Evolutionary conservation across 2,797 vertebrate genomes (phyloP).

Genomic region (Eidolon dupreanum): DNA sequence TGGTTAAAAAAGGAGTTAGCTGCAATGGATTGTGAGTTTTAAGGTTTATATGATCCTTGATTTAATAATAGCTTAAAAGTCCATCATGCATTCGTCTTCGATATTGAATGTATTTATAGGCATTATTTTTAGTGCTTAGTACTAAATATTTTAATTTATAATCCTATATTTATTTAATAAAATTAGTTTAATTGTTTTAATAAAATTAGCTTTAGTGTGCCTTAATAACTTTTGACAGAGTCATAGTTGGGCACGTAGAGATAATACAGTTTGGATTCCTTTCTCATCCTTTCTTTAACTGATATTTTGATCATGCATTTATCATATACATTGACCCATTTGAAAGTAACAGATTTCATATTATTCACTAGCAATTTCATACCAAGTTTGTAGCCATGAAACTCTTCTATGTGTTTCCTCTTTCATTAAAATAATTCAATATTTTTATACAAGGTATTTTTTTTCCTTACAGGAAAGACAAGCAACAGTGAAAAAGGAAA

Average conservation of each 20-base stretch:
- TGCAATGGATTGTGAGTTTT: neutral
- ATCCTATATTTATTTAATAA: neutral
- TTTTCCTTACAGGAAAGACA: constrained; percentile 89
- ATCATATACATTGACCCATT: neutral
- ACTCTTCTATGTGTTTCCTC: neutral
- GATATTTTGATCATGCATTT: neutral
- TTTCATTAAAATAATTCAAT: neutral
- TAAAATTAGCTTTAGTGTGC: neutral
- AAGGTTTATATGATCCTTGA: neutral
- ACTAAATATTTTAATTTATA: neutral
- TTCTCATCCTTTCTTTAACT: neutral
- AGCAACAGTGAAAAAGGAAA: constrained; percentile 93
- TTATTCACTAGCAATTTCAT: neutral
- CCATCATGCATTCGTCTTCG: neutral
- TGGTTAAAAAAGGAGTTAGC: neutral
- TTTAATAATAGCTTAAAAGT: neutral
- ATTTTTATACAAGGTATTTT: neutral
- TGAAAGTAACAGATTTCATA: neutral
- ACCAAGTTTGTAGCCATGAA: neutral
- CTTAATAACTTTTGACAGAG: neutral
- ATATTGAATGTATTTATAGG: neutral
- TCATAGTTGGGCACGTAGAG: neutral
- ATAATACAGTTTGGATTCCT: constrained; percentile 9
- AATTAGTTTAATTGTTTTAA: no score
- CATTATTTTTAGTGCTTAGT: neutral